Base-by-base conservation (phyloP, 2,888 invertebrate species). In the Phragmatobia fuliginosa region DNA sequence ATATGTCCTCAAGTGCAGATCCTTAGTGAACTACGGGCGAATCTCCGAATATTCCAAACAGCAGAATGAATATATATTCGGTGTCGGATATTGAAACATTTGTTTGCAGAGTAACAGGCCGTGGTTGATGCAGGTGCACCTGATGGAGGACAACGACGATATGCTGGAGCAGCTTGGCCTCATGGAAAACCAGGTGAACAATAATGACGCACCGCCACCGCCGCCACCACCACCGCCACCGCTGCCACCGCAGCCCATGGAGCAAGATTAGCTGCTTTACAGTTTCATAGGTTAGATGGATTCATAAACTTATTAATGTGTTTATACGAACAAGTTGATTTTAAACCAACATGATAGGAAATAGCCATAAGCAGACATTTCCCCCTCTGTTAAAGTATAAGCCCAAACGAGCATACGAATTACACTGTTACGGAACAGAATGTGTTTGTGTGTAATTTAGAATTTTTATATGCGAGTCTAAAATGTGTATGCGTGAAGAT, bases 171-270 rank as follows among this genome's bases (percentile, higher is more conserved):
- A 94, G 85, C 88, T 95, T 21, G 94, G 94, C 5, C 82, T 94
- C 78, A 91, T 94, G 87, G 94, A 94, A 76, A 92, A 94, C 84
- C 92, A 87, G 74, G 88, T 79, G 18, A 88, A 85, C 73, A 91
- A 91, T 82, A 88, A 90, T 74, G 83, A 87, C 56, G 86, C 86
- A n/a, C 85, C 88, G 90, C 86, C 85, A 95, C 97, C 72, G 96
- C 96, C 83, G 96, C 98, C 71, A 96, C 97, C 81, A 96, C 96
- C 73, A 96, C 98, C 88, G 10, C 87, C 98, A 60, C 97, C 96
- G 92, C 62, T 98, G 85, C 68, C 98, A 6, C 80, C 80, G 97
- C 75, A 97, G 92, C 82, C 96, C 94, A 91, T 94, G 93, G 93
- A 94, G 82, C 94, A 93, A 75, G 92, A 92, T 75, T 88, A 86